Base-by-base conservation (phyloP, 2,888 invertebrate genomes). In the Euphydryas editha region DNA sequence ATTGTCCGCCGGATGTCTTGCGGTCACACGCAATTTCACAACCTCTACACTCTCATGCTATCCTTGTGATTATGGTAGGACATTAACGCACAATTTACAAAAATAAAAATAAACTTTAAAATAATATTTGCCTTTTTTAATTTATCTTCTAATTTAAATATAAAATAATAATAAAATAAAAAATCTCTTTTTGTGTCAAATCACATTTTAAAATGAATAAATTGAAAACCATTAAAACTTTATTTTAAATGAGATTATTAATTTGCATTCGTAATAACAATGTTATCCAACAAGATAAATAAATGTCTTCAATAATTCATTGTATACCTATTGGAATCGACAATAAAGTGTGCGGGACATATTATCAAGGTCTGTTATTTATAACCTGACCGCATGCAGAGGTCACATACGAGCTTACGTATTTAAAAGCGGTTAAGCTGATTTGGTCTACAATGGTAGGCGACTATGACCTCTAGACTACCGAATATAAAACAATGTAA, bases 1-100 rank as follows among this genome's bases (percentile, higher is more conserved):
- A 86, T 87, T 87, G 88, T 86, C 85, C 87, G 83, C 90, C 91
- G 92, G 91, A 91, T 89, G 90, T 90, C 90, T 91, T 92, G 91
- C 84, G 92, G 92, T 92, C 90, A 85, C 88, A 88, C 87, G 88
- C 88, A 89, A 90, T 91, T 91, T 91, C 90, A 89, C 88, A 88
- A 90, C 86, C 86, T 86, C 82, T 82, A 80, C 83, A 81, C 81
- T 82, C 81, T 82, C 80, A 79, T 78, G 81, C 77, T 79, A 78
- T 78, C 85, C 83, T 86, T 79, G 84, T 86, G 84, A 73, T 67
- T 78, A 74, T 74, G 73, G 76, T 68, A 74, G 67, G 72, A 73
- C 74, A 72, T 66, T 71, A 59, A 47, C 17, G 44, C 30, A 59
- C 15, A 51, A 24, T 44, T 30, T 18, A 51, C 37, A 30, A 58